These are phyloP conservation scores for Lonchura striata DNA, from an alignment of 2,113 vertebrate species.

Conservation along the genomic window DNA sequence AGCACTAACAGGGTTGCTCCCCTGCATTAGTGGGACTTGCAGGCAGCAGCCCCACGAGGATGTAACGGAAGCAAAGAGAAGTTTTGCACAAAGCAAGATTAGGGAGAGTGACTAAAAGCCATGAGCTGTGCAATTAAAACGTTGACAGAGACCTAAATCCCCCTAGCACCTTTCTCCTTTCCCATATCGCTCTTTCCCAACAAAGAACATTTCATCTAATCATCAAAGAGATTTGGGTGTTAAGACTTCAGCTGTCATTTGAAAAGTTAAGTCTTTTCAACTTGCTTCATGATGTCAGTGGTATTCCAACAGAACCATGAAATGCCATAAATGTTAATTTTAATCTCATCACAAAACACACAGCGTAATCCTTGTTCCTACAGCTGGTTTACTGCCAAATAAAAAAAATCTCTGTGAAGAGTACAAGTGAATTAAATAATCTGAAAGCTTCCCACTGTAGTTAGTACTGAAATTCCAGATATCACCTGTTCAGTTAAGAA, in stretches of 20 bases:
- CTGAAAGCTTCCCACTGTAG: background rate
- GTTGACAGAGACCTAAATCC: conserved; percentile 16
- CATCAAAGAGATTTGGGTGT: background rate
- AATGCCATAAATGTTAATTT: background rate
- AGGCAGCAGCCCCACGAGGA: background rate
- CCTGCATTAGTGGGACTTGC: background rate
- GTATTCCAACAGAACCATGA: background rate
- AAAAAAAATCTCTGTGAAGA: background rate
- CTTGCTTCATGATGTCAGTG: background rate
- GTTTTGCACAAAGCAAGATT: background rate
- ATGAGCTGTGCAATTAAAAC: background rate
- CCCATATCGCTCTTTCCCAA: conserved; percentile 16
- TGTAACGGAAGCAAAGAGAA: background rate
- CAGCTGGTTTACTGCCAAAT: background rate
- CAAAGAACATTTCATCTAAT: background rate
- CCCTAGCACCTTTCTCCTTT: conserved; percentile 15
- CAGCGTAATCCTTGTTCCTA: background rate
- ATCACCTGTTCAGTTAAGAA: background rate
- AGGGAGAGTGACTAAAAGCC: background rate
- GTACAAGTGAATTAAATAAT: background rate
- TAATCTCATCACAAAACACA: conserved; percentile 6
- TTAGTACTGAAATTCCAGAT: background rate
- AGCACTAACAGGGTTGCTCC: background rate
- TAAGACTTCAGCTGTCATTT: conserved; percentile 1
- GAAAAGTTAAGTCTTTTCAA: background rate